Base-by-base conservation (phyloP, 2,888 invertebrate genomes). In the Arctia plantaginis region DNA sequence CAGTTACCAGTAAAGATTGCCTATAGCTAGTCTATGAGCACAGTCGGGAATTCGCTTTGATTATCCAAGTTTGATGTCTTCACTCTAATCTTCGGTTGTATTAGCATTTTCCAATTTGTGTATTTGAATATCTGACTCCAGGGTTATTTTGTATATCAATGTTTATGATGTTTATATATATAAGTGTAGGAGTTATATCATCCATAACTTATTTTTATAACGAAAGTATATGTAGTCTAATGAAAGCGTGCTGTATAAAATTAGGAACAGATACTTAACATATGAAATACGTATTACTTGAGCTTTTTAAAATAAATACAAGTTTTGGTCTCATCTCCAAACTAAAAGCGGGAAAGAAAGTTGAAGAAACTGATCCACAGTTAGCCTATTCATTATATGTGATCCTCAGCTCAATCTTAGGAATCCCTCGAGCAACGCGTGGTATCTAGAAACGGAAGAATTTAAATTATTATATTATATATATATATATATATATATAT, bases 31-130 rank as follows among this genome's bases (percentile, higher is more conserved):
- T 80, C 88, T 84, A 84, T 82, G 86, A 88, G 85, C 87, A 85
- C 87, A 80, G 85, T 83, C 85, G 88, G 88, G 89, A 86, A 82
- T 88, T 86, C 85, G 86, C 93, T 94, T 94, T 94, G 94, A 94
- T 94, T 94, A 94, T 93, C 92, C 92, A 95, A 94, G 94, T 94
- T 93, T 94, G 94, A 93, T 90, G 91, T 93, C 93, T 93, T 92
- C 89, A 88, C 89, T 89, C 88, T 85, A 89, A 89, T 89, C 88
- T 89, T 86, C 87, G 86, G 87, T 83, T 81, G 87, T 82, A 94
- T 94, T 94, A 91, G 91, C 93, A 94, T 94, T 92, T 92, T 91
- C 92, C 92, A 93, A 94, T 94, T 93, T 93, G 87, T 87, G 88
- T 84, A 91, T 90, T 88, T 89, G 89, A 90, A 91, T 91, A 79